Percentiles rank a stretch among this genome's conserved stretches.
Conservation (phyloP, 2,113 vertebrate species). For the Platichthys stellatus region DNA sequence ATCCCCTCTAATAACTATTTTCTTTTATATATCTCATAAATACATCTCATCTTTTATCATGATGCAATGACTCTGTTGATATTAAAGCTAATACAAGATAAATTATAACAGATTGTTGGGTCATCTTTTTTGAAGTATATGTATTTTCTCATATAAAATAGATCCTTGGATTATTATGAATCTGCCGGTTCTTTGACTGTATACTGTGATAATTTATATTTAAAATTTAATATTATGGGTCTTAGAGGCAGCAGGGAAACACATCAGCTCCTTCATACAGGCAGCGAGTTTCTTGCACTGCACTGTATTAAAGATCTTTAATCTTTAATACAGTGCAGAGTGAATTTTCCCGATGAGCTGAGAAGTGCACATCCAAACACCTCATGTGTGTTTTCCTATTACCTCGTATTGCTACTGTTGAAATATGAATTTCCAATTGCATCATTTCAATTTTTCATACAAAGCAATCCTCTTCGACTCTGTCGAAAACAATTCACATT, state of each 20-base stretch:
- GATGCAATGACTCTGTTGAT: slow-evolving; percentile 3
- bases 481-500: too few species aligned
- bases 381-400: too few species aligned
- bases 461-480: too few species aligned
- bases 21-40: too few species aligned
- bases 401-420: too few species aligned
- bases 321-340: too few species aligned
- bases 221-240: not conserved
- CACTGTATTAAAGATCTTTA: too few species aligned
- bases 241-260: not conserved
- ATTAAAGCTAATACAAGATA: not conserved
- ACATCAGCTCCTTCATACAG: not conserved
- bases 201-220: slow-evolving; percentile 1
- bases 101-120: not conserved
- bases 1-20: too few species aligned
- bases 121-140: slow-evolving; percentile 18
- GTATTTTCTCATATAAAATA: slow-evolving; percentile 8
- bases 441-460: too few species aligned
- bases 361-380: too few species aligned
- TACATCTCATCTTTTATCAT: not conserved
- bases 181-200: not conserved
- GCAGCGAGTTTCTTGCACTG: not conserved
- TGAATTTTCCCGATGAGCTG: too few species aligned
- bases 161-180: slow-evolving; percentile 13
- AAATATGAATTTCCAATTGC: too few species aligned